Evolutionary conservation across 2,888 invertebrate genomes (phyloP), one percentile per base, ranked within the genome.

Genomic region (Heteropelma amictum): DNA sequence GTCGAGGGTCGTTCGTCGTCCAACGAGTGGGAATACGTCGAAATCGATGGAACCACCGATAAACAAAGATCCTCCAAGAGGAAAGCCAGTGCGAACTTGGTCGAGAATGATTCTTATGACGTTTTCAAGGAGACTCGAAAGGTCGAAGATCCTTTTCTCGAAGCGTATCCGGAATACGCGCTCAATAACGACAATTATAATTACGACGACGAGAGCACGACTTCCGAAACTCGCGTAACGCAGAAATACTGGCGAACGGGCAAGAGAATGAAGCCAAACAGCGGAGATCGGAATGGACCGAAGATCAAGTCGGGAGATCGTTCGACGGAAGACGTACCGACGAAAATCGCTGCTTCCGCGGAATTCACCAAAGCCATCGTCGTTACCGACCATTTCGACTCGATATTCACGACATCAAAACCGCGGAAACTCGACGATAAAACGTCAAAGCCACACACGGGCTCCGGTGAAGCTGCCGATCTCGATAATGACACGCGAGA

Each of bases 111-210:
- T 30, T 8, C 45, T 7, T n/a, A 58, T 8, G 26, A 14, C n/a
- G 17, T 53, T 14, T 49, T 49, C 10, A 28, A 12, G 12, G 49
- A 49, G 42, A 28, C 14, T 17, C 30, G 38, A 35, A 56, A 53
- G 30, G 49, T 73, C 6, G 30, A 17, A n/a, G 35, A 79, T 47
- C 33, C 70, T 8, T 23, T 70, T 19, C 21, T 60, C 14, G 75
- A 72, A 42, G 73, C 75, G 14, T 38, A 38, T 38, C 38, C 38
- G 14, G 38, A 38, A 14, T 1, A 3, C 6, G 5, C 38, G 5
- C 12, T 14, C 4, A 12, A 38, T 38, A 38, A 0, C 5, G 38
- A 38, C 5, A 14, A 38, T 5, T 4, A 38, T 35, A n/a, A 21
- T 10, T n/a, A 54, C 7, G 49, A 51, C 0, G 17, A 33, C 19